Base-by-base conservation (phyloP, 2,113 vertebrate species). In the Stigmatopora argus region DNA sequence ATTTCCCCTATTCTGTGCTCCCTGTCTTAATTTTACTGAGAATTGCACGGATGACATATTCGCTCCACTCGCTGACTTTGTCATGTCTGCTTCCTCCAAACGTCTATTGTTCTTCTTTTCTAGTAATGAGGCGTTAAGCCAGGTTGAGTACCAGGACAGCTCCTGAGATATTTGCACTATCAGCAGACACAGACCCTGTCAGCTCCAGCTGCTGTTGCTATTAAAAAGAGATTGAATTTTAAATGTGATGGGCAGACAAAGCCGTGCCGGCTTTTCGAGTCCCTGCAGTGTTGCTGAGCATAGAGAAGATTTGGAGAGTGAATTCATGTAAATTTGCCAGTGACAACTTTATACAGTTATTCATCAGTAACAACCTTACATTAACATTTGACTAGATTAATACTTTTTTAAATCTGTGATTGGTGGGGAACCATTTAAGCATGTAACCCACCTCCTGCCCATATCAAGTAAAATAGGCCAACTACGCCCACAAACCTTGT, bases 201-300 rank as follows among this genome's bases (percentile, higher is more conserved):
- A 86, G 75, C 83, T 89, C 83, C 86, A 87, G 85, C 85, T 88
- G 85, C 85, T 88, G 81, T 62, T 78, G 77, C 83, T 83, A 87
- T 89, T 89, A 88, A 88, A 88, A 85, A 86, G 83, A 87, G 86
- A 89, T 86, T 78, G 83, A 67, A 75, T 83, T 86, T 83, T 83
- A 82, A 85, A 89, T 84, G 80, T 66, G 75, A 84, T 59, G 64
- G 69, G 64, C 69, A 76, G 62, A 81, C 69, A 74, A 67, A 51
- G 45, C 71, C 71, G 64, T 68, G 60, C 68, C 38, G 46, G 79
- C 67, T 75, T 78, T 71, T 73, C 21, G 53, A 82, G 47, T 70
- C 66, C 62, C 51, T 74, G 56, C 5, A 21, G 51, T 4, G n/a
- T 4, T 21, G 34, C 19, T 19, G 18, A 44, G 38, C 17, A 74